Evolutionary conservation across 2,113 vertebrate species (phyloP), one percentile per base, ranked within the genome.

Genomic region (Scytalopus superciliaris): DNA sequence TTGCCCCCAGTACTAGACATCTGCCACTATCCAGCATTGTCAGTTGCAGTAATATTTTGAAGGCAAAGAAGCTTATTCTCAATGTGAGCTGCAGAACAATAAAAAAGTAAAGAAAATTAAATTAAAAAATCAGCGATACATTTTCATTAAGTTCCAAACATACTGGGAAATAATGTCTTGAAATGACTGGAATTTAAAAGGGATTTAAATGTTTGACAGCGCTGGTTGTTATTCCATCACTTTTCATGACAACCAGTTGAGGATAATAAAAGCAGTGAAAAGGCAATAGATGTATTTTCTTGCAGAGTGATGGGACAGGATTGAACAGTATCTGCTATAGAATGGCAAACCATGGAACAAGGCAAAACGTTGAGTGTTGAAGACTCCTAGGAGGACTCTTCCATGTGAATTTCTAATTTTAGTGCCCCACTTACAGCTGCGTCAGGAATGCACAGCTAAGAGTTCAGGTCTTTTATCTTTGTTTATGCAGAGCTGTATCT

Each of bases 71-170:
- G 33, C 55, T 88, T 3, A 25, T 88, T 94, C 42, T 80, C 37
- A 60, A 7, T 49, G 31, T 82, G 57, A 87, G 49, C 33, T 84
- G 64, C 47, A 81, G 64, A 87, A 53, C 68, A 87, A 72, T 84
- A 56, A 87, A 81, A 77, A 82, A 25, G 7, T 60, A 68, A 76
- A 89, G 45, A 72, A 91, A 92, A 95, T 53, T 68, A 68, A 68
- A 91, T 94, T 72, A 5, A 86, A 95, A 93, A 89, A 60, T 57
- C 31, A 49, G 56, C 67, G 74, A 68, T 94, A 79, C 4, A 4
- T 94, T 95, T 94, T 96, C 77, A 87, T 91, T 89, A 87, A 31
- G 31, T 87, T 94, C 73, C 53, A 84, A 56, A 66, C 60, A 76
- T 64, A 79, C 64, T 84, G 77, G 73, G 66, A 91, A 87, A 89